These are phyloP conservation scores for Hirtodrosophila confusa DNA, from an alignment of 2,888 invertebrate species.

Conservation along the genomic window DNA sequence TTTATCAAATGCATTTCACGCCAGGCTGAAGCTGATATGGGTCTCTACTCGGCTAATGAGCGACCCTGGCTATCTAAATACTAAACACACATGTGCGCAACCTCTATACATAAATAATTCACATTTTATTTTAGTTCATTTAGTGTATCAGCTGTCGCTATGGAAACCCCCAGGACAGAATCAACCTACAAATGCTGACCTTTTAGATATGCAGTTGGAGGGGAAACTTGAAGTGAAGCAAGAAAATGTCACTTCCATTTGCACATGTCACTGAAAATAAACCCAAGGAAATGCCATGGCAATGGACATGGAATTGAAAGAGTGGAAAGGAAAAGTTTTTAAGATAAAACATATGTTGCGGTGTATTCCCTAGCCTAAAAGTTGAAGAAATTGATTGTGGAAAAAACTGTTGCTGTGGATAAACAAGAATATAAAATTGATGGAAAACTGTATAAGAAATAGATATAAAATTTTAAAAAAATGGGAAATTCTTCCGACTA, in stretches of 20 bases:
- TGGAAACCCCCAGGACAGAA: constrained; percentile 7
- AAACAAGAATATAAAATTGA: too few relatives aligned
- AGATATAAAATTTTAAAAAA: too few relatives aligned
- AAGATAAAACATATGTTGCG: background rate
- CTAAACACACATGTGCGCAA: constrained; percentile 18
- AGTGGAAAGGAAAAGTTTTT: background rate
- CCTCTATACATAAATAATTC: constrained; percentile 44
- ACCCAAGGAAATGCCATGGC: constrained; percentile 42
- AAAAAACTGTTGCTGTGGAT: too few relatives aligned
- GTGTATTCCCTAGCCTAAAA: constrained; percentile 2
- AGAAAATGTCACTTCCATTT: constrained; percentile 53
- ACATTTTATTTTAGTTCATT: constrained; percentile 46
- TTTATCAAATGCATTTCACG: constrained; percentile 66
- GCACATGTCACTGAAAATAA: constrained; percentile 47
- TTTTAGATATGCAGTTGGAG: constrained; percentile 26
- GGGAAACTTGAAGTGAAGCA: background rate
- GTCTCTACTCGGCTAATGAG: constrained; percentile 33
- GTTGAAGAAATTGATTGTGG: too few relatives aligned
- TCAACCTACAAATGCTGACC: constrained; percentile 39
- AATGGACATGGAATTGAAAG: constrained; percentile 13
- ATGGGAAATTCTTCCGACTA: too few relatives aligned
- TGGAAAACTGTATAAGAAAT: too few relatives aligned
- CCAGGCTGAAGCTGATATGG: constrained; percentile 44
- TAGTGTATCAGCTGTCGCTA: constrained; percentile 28
- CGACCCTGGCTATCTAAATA: constrained; percentile 36